Evolutionary conservation across 2,113 vertebrate genomes (phyloP), one percentile per base, ranked within the genome.

Genomic region (Mesembrinibis cayennensis): DNA sequence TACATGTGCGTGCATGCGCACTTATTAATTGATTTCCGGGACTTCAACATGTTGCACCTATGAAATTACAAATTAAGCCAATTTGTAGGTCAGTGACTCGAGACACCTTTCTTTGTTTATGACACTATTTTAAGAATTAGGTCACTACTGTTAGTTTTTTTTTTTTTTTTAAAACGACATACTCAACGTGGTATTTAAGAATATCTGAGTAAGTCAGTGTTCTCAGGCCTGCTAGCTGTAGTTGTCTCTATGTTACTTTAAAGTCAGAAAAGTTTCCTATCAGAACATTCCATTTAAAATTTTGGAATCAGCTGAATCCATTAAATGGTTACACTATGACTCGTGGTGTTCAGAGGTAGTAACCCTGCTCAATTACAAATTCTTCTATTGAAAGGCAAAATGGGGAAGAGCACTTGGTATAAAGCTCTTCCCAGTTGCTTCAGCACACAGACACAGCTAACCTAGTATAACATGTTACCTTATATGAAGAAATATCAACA

Each of bases 1-100:
- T 19, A 19, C 16, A 14, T 0, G 1, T 15, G 8, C 7, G 5
- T 30, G 21, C 19, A 19, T 3, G 8, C 2, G 3, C 10, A 63
- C 16, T 49, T 10, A 76, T 25, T 69, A 14, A 83, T 11, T 23
- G 21, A 65, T 56, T 93, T 73, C 82, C 45, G 65, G 34, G 27
- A 79, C 21, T 77, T 55, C n/a, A 49, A 74, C 11, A 27, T 2
- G 6, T 10, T n/a, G 30, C 21, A 56, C 1, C n/a, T 56, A 56
- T 6, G 34, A 71, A 74, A 81, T 7, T 10, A 78, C 32, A 73
- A 50, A 42, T 52, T 49, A 67, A 90, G 34, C 59, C 8, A 44
- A 81, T 74, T 74, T 71, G 47, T 63, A 78, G 32, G 32, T 59
- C n/a, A 30, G 23, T 17, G 49, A 59, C 58, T 82, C 71, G 36